A percentile compares a stretch with the other conserved stretches of the same genome.
These are phyloP conservation scores for Prunella himalayana DNA, from an alignment of 2,113 vertebrate genomes.

Conservation along the genomic window DNA sequence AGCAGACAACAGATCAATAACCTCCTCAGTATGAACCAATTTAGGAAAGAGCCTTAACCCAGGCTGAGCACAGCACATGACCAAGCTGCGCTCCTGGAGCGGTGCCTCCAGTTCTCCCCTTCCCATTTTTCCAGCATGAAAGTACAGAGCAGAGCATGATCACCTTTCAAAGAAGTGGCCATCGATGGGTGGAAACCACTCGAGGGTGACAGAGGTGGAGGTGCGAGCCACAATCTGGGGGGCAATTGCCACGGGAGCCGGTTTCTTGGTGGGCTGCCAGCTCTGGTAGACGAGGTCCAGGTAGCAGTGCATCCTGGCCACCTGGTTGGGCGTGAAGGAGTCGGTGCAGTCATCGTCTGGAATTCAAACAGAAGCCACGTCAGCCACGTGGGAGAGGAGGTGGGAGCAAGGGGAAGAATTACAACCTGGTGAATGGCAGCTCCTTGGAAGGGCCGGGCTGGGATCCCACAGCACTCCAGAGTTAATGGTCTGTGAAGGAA, in stretches of 20 bases:
- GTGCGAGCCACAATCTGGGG: constrained; percentile 89
- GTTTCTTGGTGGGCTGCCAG: constrained; percentile 88
- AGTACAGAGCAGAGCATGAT: constrained; percentile 60
- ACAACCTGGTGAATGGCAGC: not conserved
- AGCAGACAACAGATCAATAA: constrained; percentile 60
- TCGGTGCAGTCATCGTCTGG: constrained; percentile 94
- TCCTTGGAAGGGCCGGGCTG: not conserved
- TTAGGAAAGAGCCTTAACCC: constrained; percentile 21
- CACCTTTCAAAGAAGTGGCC: constrained; percentile 96
- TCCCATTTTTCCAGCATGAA: not conserved
- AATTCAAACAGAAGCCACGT: constrained; percentile 26
- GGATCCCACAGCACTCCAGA: constrained; percentile 29
- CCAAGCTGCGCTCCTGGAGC: rapidly evolving
- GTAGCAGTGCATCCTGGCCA: constrained; percentile 98
- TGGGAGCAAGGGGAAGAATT: not conserved
- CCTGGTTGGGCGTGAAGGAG: constrained; percentile 97
- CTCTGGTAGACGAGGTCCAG: constrained; percentile 93
- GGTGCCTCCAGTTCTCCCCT: not conserved
- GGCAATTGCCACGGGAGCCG: constrained; percentile 84
- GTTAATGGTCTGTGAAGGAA: constrained; percentile 70
- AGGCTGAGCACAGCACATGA: not conserved
- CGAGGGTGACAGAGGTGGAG: constrained; percentile 79
- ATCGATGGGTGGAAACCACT: constrained; percentile 95
- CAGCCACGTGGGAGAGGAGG: not conserved
- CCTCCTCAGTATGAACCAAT: not conserved